Percentiles rank a stretch among this genome's conserved stretches.
Evolutionary conservation across 2,113 vertebrate species (phyloP).

Genomic region (Limnothrissa miodon): DNA sequence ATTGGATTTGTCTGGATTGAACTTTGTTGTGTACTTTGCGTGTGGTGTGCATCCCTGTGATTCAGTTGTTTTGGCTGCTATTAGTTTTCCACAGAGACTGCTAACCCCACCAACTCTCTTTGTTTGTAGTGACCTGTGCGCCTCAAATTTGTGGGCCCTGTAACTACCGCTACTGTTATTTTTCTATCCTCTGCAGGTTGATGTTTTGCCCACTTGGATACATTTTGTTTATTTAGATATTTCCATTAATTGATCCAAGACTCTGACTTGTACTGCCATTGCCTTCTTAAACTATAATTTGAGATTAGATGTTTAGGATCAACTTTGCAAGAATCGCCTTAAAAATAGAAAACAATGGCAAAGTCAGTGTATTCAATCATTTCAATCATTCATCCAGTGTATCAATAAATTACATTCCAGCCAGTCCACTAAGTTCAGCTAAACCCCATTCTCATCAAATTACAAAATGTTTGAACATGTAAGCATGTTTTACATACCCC

Average conservation of each 20-base stretch:
- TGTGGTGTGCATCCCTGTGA: conserved; percentile 2
- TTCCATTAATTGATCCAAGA: background rate
- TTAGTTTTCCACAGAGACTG: conserved; percentile 19
- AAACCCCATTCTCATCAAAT: background rate
- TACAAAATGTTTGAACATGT: no score
- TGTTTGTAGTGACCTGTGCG: conserved; percentile 23
- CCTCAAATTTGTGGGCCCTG: background rate
- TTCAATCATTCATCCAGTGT: background rate
- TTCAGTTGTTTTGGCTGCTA: background rate
- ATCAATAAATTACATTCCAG: background rate
- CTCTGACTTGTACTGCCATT: background rate
- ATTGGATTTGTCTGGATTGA: conserved; percentile 22
- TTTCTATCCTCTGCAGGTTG: background rate
- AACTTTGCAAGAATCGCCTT: background rate
- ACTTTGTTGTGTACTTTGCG: conserved; percentile 23
- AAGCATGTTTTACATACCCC: no score
- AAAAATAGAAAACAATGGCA: background rate
- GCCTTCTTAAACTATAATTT: background rate
- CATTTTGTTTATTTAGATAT: background rate
- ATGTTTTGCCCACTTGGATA: conserved; percentile 5
- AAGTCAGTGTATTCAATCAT: background rate
- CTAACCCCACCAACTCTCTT: conserved; percentile 28
- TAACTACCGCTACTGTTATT: background rate
- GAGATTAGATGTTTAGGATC: background rate
- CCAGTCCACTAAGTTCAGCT: background rate